Evolutionary conservation across 37 sponge, comb jelly and placozoan species (phyloP).

Genomic region (Halisarca cf. caerulea): DNA sequence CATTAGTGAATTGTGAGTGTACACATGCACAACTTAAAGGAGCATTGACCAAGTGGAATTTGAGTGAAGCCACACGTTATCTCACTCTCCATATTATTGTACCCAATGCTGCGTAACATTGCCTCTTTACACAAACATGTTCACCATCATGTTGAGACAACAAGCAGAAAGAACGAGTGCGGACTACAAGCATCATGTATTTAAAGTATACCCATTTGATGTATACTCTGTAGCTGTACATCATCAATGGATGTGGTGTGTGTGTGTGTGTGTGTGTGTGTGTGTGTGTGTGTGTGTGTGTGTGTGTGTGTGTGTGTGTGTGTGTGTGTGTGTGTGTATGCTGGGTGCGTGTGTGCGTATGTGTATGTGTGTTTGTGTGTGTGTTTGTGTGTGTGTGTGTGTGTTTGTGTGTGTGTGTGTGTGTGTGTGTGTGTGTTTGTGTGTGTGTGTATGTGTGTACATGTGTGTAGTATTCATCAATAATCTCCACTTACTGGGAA

Average conservation of each 20-base stretch:
- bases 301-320: not conserved
- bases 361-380: not conserved
- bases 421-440: not conserved
- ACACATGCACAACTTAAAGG: too few relatives aligned
- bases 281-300: not conserved
- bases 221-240: too few relatives aligned
- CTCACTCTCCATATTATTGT: too few relatives aligned
- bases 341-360: not conserved
- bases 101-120: too few relatives aligned
- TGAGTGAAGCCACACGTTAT: too few relatives aligned
- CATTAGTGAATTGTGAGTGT: too few relatives aligned
- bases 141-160: not conserved
- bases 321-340: not conserved
- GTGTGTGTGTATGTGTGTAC: not conserved
- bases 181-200: not conserved
- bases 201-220: too few relatives aligned
- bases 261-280: not conserved
- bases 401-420: too few relatives aligned
- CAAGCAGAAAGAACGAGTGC: too few relatives aligned
- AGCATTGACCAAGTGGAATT: too few relatives aligned
- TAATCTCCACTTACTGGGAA: constrained; percentile 41
- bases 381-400: not conserved
- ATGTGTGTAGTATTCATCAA: not conserved
- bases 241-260: too few relatives aligned
- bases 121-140: not conserved